Conservation (phyloP, 1,140 invertebrate genomes). For the Drosophila lowei region DNA sequence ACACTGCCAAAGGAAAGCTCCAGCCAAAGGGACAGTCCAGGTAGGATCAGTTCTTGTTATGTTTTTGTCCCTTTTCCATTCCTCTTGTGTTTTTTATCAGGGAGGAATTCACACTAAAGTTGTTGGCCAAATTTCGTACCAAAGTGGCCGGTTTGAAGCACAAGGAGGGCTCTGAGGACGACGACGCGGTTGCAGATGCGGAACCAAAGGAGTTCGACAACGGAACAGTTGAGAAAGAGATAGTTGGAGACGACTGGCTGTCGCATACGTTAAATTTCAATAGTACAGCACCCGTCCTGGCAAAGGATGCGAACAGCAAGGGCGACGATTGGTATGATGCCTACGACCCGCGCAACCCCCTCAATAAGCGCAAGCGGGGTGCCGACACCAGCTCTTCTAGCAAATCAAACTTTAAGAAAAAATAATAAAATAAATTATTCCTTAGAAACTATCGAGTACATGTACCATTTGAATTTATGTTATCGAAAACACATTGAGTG, state of each 20-base stretch:
- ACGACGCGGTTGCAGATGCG: conserved; percentile 1
- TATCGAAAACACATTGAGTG: too few species aligned
- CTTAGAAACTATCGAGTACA: neutral
- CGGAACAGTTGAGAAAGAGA: conserved; percentile 83
- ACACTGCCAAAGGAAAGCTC: conserved; percentile 87
- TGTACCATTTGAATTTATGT: neutral
- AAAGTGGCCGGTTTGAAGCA: conserved; percentile 89
- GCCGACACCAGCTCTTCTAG: conserved; percentile 67
- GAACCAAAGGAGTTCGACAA: conserved; percentile 40
- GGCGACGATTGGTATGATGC: conserved; percentile 98
- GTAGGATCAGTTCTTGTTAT: conserved; percentile 59
- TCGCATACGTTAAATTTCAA: conserved; percentile 92
- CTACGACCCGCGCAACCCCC: conserved; percentile 96
- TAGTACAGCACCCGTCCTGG: conserved; percentile 89
- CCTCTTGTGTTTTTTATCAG: conserved; percentile 70
- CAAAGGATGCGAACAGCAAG: conserved; percentile 97
- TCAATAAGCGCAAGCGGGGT: conserved; percentile 94
- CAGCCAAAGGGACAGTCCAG: conserved; percentile 88
- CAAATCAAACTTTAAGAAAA: conserved; percentile 44
- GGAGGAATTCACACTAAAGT: conserved; percentile 89
- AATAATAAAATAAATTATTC: conserved; percentile 3
- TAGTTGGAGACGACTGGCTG: conserved; percentile 87
- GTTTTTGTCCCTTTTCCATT: neutral
- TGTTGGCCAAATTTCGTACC: conserved; percentile 92
- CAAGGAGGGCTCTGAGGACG: conserved; percentile 82